Conservation (phyloP, 2,888 invertebrate species). For the Pristionchus japonicus region DNA sequence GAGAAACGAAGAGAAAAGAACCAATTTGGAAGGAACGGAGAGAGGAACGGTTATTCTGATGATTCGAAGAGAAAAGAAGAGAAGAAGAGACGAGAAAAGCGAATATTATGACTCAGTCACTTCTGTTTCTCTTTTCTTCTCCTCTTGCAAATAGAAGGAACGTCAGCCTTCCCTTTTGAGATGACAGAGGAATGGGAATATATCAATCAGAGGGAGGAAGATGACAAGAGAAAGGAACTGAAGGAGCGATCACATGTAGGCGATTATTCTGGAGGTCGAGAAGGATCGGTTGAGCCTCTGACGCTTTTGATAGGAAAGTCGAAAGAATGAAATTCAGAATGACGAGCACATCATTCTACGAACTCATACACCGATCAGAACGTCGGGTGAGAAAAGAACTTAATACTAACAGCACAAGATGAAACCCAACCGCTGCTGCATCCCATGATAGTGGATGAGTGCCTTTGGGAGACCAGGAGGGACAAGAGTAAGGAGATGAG, state of each 20-base stretch:
- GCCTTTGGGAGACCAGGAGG: too few species aligned
- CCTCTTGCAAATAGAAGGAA: neutral
- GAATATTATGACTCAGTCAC: conserved; percentile 22
- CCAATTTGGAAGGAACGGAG: neutral
- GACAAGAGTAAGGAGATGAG: neutral
- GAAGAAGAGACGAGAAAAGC: neutral
- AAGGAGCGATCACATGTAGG: neutral
- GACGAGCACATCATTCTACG: too few species aligned
- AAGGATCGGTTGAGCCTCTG: too few species aligned
- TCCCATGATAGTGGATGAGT: neutral
- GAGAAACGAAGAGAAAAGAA: conserved; percentile 1
- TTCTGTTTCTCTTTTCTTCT: neutral
- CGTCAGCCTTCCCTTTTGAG: neutral
- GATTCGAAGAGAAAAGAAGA: neutral
- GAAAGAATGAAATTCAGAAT: too few species aligned
- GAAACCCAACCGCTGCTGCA: neutral
- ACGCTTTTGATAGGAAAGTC: too few species aligned
- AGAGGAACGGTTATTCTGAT: neutral
- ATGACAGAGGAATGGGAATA: neutral
- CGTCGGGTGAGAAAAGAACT: too few species aligned
- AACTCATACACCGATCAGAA: too few species aligned
- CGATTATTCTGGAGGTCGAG: neutral
- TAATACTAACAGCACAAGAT: too few species aligned
- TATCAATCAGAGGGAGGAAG: neutral
- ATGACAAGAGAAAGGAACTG: neutral